Evolutionary conservation across 1,140 invertebrate genomes (phyloP).

Genomic region (Platorchestia sp.): DNA sequence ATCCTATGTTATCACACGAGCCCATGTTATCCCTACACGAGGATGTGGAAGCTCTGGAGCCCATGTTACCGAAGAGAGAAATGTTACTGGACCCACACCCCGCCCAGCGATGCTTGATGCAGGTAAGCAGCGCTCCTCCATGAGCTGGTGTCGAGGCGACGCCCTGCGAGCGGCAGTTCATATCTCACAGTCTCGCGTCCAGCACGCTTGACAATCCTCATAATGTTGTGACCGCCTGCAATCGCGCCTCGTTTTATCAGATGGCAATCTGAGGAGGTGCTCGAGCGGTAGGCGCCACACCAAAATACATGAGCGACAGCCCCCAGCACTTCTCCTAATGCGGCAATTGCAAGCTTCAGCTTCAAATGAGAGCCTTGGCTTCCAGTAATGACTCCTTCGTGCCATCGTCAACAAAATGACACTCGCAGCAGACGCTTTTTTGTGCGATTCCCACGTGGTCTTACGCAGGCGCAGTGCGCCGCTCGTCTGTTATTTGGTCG

Average conservation of each 20-base stretch:
- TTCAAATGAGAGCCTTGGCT: conserved; percentile 1
- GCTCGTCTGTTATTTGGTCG: conserved; percentile 11
- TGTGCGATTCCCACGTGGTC: background rate
- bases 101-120: too few relatives aligned
- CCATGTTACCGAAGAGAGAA: too few relatives aligned
- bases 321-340: background rate
- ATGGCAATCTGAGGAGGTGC: background rate
- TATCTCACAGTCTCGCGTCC: background rate
- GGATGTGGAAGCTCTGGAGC: too few relatives aligned
- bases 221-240: conserved; percentile 37
- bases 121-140: too few relatives aligned
- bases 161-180: background rate
- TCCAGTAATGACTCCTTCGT: conserved; percentile 20
- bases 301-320: background rate
- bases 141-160: background rate
- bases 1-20: too few relatives aligned
- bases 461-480: background rate
- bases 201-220: background rate
- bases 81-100: background rate
- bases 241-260: conserved; percentile 23
- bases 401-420: conserved; percentile 52
- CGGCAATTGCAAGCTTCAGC: conserved; percentile 18
- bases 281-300: background rate
- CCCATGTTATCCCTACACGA: too few relatives aligned
- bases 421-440: conserved; percentile 42